Evolutionary conservation across 1,140 invertebrate species (phyloP).

Genomic region (Macrobrachium rosenbergii): DNA sequence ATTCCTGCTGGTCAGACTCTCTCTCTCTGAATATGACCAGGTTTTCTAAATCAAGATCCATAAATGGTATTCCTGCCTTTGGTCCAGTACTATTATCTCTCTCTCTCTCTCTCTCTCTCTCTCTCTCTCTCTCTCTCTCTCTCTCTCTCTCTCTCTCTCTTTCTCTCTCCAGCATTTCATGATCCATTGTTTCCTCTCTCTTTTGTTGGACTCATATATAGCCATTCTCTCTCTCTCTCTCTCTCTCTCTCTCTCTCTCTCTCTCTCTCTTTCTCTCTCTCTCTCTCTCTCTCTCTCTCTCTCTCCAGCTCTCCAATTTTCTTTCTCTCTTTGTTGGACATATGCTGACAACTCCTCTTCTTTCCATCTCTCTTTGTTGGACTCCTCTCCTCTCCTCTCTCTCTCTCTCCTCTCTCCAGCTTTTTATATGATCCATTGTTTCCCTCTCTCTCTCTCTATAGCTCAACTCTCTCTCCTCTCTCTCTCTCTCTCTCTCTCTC

Average conservation of each 20-base stretch:
- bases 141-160: slow-evolving; percentile 27
- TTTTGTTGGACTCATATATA: background rate
- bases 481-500: background rate
- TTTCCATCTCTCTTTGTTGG: slow-evolving; percentile 10
- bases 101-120: no score
- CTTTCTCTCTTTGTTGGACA: background rate
- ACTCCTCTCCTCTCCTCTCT: slow-evolving; percentile 1
- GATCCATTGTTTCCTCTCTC: background rate
- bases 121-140: background rate
- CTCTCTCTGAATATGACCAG: no score
- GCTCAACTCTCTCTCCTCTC: background rate
- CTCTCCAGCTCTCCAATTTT: background rate
- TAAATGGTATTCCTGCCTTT: no score
- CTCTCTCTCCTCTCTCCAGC: no score
- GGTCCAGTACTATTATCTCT: no score
- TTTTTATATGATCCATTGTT: slow-evolving; percentile 16
- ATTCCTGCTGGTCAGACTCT: no score
- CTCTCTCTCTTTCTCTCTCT: slow-evolving; percentile 7
- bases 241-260: slow-evolving; percentile 1
- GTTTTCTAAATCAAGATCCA: no score
- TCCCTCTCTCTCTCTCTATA: background rate
- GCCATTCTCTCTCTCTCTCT: background rate
- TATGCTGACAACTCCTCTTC: background rate
- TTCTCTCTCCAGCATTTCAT: slow-evolving; percentile 5
- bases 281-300: background rate